Conservation (phyloP, 2,888 invertebrate genomes). For the Yponomeuta evonymella region DNA sequence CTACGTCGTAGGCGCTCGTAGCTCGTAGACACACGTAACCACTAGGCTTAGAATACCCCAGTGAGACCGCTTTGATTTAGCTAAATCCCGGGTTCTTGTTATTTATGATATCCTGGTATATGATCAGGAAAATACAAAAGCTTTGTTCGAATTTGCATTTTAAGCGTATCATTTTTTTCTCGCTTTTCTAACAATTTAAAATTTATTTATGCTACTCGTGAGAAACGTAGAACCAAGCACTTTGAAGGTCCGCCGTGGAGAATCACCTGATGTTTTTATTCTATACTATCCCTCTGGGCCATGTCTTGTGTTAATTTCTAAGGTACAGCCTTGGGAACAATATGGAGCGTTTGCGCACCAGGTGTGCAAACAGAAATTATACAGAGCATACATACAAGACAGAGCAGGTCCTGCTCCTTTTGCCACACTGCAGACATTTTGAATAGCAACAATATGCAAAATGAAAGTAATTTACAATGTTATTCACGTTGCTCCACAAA, state of each 20-base stretch:
- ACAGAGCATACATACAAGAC: too few relatives aligned
- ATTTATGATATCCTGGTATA: neutral
- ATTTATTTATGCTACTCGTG: too few relatives aligned
- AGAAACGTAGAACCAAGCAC: too few relatives aligned
- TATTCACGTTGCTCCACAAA: too few relatives aligned
- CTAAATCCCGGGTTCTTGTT: neutral
- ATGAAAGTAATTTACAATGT: too few relatives aligned
- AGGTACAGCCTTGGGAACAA: neutral
- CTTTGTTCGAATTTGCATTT: neutral
- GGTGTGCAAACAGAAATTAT: neutral
- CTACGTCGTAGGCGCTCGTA: neutral
- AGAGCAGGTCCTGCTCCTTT: neutral
- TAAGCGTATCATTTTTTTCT: too few relatives aligned
- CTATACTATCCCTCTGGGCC: neutral
- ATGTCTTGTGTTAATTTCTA: neutral
- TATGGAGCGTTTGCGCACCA: neutral
- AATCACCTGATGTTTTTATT: neutral
- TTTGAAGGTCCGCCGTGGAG: neutral
- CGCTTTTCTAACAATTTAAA: too few relatives aligned
- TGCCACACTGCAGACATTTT: too few relatives aligned
- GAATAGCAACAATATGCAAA: neutral
- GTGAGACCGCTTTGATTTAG: neutral
- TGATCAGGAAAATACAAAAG: neutral
- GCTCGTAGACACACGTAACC: constrained; percentile 2
- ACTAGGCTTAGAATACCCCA: neutral